Evolutionary conservation across 2,797 vertebrate species (phyloP).

Genomic region (Mormyrops attenuatus): DNA sequence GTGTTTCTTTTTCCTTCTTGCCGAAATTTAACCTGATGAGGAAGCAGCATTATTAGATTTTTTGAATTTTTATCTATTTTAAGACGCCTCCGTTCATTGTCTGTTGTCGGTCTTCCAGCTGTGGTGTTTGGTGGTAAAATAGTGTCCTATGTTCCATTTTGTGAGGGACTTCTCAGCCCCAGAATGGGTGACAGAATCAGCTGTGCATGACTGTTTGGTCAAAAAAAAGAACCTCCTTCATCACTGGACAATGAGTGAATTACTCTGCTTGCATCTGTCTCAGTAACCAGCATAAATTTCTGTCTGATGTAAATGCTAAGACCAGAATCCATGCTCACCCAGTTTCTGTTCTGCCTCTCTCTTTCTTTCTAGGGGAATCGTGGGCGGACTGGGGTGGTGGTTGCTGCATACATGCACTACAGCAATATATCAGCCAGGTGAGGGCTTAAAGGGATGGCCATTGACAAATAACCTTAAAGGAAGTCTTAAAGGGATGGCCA

Average conservation of each 20-base stretch:
- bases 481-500: neutral
- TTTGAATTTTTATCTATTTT: neutral
- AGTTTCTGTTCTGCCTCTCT: neutral
- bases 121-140: neutral
- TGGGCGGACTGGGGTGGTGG: constrained; percentile 88
- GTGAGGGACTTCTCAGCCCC: neutral
- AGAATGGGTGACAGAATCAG: neutral
- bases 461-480: neutral
- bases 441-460: constrained; percentile 29
- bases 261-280: neutral
- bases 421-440: constrained; percentile 98
- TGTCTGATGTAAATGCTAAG: neutral
- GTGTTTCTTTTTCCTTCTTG: constrained; percentile 40
- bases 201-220: neutral
- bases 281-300: neutral
- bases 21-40: constrained; percentile 35
- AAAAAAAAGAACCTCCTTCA: neutral
- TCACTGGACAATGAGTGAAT: constrained; percentile 1
- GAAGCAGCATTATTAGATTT: constrained; percentile 32
- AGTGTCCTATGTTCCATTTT: neutral
- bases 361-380: constrained; percentile 76
- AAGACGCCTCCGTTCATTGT: neutral
- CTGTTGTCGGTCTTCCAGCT: neutral
- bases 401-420: constrained; percentile 97
- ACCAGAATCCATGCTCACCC: neutral